Evolutionary conservation across 2,888 invertebrate species (phyloP).

Genomic region (Xestia ashworthii): DNA sequence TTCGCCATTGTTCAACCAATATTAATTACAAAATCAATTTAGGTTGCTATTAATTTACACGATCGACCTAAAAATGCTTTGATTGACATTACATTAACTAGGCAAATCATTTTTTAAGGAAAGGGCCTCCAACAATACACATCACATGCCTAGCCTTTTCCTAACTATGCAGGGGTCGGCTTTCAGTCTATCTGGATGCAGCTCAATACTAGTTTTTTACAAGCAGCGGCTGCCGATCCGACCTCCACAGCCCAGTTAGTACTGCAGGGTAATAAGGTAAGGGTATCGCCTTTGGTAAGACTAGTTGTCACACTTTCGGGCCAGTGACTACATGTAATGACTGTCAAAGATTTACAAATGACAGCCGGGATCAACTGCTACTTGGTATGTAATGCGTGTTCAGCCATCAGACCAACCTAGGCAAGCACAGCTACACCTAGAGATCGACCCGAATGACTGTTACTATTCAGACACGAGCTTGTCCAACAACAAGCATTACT

Average conservation of each 20-base stretch:
- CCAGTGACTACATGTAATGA: not conserved
- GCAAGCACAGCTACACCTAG: not conserved
- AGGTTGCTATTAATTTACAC: conserved; percentile 19
- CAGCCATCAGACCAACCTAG: not conserved
- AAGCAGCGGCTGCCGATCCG: not conserved
- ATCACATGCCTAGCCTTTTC: not conserved
- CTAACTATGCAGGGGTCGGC: not conserved
- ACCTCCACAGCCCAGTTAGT: not conserved
- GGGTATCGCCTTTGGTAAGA: not conserved
- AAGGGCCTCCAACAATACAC: conserved; percentile 10
- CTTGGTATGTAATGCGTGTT: not conserved
- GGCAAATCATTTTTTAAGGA: not conserved
- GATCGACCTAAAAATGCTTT: conserved; percentile 10
- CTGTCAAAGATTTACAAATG: not conserved
- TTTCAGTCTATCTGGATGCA: not conserved
- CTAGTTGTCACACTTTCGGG: not conserved
- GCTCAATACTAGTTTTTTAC: not conserved
- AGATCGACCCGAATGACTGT: not conserved
- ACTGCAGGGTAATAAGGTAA: not conserved
- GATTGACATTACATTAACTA: not conserved
- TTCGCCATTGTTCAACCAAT: conserved; percentile 9
- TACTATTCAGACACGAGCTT: not conserved
- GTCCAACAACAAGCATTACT: conserved; percentile 30
- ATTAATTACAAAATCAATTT: conserved; percentile 30
- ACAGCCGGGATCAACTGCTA: not conserved